These are phyloP conservation scores for Pteronotus mesoamericanus DNA, from an alignment of 2,797 vertebrate genomes.

Conservation along the genomic window DNA sequence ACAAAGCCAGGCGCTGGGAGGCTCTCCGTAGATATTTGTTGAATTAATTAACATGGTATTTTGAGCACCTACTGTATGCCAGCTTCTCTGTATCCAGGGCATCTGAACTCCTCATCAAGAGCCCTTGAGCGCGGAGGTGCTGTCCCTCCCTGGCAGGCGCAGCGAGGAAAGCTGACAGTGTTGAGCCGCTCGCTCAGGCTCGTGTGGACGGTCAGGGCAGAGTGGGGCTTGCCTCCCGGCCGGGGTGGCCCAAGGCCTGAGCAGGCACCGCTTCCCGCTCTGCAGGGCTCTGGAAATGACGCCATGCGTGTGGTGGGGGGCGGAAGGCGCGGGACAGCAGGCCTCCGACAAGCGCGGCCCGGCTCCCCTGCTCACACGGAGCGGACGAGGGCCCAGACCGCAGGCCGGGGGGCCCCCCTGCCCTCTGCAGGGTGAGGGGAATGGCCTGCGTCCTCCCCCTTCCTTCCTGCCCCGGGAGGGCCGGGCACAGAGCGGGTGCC, in stretches of 20 bases:
- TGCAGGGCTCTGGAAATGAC: not conserved
- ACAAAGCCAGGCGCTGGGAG: not conserved
- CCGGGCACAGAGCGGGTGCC: too few species aligned
- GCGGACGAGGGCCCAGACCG: fast-evolving
- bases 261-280: not conserved
- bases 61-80: not conserved
- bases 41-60: not conserved
- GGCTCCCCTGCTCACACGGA: not conserved
- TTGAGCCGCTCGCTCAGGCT: not conserved
- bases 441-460: fast-evolving
- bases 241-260: not conserved
- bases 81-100: not conserved
- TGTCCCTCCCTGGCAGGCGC: not conserved
- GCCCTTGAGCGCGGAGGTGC: not conserved
- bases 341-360: not conserved
- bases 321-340: fast-evolving
- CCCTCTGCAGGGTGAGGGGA: not conserved
- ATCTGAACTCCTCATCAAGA: not conserved
- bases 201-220: not conserved
- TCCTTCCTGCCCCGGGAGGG: not conserved
- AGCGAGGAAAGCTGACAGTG: not conserved
- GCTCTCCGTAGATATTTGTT: not conserved
- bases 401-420: too few species aligned
- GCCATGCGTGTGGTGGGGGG: too few species aligned
- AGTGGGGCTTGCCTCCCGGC: not conserved